These are phyloP conservation scores for Pluvialis apricaria DNA, from an alignment of 2,113 vertebrate genomes.

Conservation along the genomic window DNA sequence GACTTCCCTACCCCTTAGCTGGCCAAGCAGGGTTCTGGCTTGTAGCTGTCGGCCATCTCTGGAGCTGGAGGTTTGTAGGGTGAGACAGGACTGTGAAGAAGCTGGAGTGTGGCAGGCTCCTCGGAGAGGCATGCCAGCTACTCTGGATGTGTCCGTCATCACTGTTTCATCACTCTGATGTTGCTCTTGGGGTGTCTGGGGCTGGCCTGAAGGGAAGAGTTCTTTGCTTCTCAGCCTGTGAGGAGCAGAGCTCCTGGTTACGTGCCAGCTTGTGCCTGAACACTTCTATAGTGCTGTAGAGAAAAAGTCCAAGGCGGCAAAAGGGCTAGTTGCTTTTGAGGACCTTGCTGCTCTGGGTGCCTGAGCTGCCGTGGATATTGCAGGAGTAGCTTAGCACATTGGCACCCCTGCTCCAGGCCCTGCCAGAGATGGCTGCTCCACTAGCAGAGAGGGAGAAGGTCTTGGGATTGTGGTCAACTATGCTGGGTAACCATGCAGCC, in stretches of 20 bases:
- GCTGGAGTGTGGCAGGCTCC: neutral
- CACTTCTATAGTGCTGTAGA: neutral
- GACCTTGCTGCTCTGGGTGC: neutral
- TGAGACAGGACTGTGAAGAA: neutral
- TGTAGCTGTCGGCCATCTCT: neutral
- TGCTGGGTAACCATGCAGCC: neutral
- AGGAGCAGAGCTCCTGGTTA: neutral
- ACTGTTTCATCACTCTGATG: neutral
- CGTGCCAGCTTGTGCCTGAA: neutral
- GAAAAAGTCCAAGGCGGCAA: neutral
- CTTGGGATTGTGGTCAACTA: fast-evolving
- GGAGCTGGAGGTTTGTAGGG: neutral
- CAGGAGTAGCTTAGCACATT: neutral
- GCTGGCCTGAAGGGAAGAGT: neutral
- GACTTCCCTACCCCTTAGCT: neutral
- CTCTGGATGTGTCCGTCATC: neutral
- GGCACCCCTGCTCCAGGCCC: neutral
- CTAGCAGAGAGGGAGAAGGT: neutral
- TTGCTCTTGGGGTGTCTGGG: neutral
- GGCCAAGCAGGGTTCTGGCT: neutral
- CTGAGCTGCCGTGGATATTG: neutral
- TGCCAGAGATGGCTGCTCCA: neutral
- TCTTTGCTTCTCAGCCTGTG: neutral
- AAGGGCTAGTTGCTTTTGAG: neutral
- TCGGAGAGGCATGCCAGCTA: neutral